Conservation (phyloP, 2,888 invertebrate species). For the Tipula unca region DNA sequence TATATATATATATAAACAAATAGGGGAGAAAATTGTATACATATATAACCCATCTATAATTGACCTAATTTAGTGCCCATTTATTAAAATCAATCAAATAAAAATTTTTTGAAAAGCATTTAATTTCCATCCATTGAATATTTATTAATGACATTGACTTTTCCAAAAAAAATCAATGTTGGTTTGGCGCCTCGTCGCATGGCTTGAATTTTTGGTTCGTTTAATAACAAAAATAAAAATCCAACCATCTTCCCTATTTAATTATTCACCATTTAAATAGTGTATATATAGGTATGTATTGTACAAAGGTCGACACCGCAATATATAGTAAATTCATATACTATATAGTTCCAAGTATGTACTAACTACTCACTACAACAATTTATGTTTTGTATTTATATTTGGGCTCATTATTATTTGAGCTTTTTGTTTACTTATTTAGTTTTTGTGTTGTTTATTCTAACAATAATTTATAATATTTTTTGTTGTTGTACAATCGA, state of each 20-base stretch:
- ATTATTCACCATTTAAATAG: background rate
- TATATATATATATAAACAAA: background rate
- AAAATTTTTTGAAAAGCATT: background rate
- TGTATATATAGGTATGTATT: too few species aligned
- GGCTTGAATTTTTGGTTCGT: background rate
- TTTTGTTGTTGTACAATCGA: background rate
- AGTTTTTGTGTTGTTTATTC: background rate
- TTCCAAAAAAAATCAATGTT: background rate
- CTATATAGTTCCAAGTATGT: background rate
- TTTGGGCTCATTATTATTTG: background rate
- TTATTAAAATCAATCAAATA: background rate
- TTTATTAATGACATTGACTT: background rate
- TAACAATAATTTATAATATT: background rate
- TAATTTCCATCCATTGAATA: background rate
- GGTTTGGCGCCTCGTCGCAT: background rate
- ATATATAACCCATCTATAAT: background rate
- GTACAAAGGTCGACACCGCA: background rate
- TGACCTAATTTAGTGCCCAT: background rate
- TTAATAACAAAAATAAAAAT: background rate
- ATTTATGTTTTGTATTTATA: background rate
- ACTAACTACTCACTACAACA: background rate
- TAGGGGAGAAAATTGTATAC: background rate
- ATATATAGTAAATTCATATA: background rate
- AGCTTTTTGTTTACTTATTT: background rate
- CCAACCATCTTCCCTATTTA: background rate